Evolutionary conservation across 2,797 vertebrate genomes (phyloP), one percentile per base, ranked within the genome.

Genomic region (Odontamblyopus rebecca): DNA sequence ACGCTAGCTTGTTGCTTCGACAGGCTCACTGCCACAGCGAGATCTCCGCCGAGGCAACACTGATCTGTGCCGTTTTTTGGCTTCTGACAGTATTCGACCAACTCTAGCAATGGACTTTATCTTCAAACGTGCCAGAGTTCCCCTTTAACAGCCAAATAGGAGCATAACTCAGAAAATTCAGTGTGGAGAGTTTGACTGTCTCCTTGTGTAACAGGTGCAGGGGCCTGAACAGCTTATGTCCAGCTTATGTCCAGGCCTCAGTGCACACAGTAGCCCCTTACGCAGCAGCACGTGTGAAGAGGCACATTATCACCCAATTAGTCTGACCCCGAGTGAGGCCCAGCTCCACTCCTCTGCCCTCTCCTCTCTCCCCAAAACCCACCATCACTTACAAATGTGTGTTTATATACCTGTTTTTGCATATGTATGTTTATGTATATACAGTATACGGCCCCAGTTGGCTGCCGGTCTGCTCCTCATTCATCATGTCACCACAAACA

Each of bases 291-390:
- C 48, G 73, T 74, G 82, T 80, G 86, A 84, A 90, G 85, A 74
- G 73, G 77, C 90, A 87, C 86, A 93, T 94, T 94, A 94, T 85
- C 93, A 94, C 92, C 88, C 86, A 91, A 90, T 94, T 93, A 94
- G 82, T 75, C 32, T 72, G 75, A 85, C 82, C 78, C 67, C 1
- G 60, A 73, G 83, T 84, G 75, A 71, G 76, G 56, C 66, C 73
- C 67, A 79, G 77, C 71, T 54, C 69, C 6, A 51, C 75, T 73
- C 63, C 57, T 32, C 77, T 79, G 56, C 68, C 69, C 68, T 60
- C 73, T 75, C 26, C 41, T 18, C 67, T 53, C 59, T 67, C 65
- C 70, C 71, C 27, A 54, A 27, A 59, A 11, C 50, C 30, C 50
- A 68, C 19, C 19, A 41, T 32, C 2, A 57, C 54, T 68, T 68